Base-by-base conservation (phyloP, 2,113 vertebrate genomes). In the Crotalus viridis region DNA sequence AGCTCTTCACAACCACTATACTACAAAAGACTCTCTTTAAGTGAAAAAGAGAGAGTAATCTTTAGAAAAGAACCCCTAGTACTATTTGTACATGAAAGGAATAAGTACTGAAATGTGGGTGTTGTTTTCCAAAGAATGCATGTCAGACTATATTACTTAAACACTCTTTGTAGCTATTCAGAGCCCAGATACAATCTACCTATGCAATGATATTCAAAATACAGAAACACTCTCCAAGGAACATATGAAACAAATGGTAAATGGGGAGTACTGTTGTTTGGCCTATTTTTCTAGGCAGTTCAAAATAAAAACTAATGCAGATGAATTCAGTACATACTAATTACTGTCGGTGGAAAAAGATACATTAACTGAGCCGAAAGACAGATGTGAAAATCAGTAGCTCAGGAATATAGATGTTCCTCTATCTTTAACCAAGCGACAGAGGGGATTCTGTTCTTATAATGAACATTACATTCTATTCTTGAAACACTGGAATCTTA, bases 21-120 rank as follows among this genome's bases (percentile, higher is more conserved):
- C n/a, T 74, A 39, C 5, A 74, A 74, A 74, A 39, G n/a, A 3
- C 5, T 19, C n/a, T 91, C 26, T 69, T 74, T 95, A 74, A 26
- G 55, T 39, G 89, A 88, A 85, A 92, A 93, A 24, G 48, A 51
- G 48, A 95, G 48, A 95, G 91, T 85, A 10, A 13, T 87, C 1
- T 0, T 74, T 94, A 13, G 56, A 90, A 92, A 61, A 15, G 89
- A 94, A 94, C 2, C 10, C 33, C 74, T 5, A 93, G 96, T 96
- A n/a, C 94, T 61, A 93, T 94, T 89, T 93, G 93, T 95, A 95
- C 90, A 39, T 28, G 10, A 33, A 88, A 89, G 92, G 81, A 86
- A 91, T 43, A 57, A 64, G 10, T 43, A 94, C 91, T 95, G 92
- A 93, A 95, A 95, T 90, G 6, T 93, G 39, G 1, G 0, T 87